phyloP scores from a whole-genome alignment of 2,888 invertebrate genomes.

The Platycheirus albimanus region DNA sequence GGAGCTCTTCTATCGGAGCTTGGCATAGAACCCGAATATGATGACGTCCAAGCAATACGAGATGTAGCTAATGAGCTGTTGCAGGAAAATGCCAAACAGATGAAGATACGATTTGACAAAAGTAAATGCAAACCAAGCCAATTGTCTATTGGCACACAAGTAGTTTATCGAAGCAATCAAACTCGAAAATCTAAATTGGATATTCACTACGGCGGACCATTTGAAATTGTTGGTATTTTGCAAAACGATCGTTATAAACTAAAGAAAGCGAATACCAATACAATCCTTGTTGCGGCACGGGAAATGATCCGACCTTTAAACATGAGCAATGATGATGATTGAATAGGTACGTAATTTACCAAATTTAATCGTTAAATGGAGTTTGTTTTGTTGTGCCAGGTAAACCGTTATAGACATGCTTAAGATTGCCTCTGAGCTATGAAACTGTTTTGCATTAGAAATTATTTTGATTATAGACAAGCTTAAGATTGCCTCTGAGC shows the following conservation, averaged over 20 bases:
- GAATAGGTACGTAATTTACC: background rate
- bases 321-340: background rate
- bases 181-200: too few species aligned
- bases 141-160: too few species aligned
- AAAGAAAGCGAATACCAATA: background rate
- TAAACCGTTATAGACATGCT: constrained; percentile 1
- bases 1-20: too few species aligned
- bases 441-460: background rate
- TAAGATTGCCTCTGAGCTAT: background rate
- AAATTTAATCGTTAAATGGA: background rate
- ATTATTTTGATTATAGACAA: constrained; percentile 7
- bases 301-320: too few species aligned
- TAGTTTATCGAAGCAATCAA: too few species aligned
- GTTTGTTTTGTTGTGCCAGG: background rate
- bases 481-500: constrained; percentile 1
- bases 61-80: too few species aligned
- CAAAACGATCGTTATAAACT: too few species aligned
- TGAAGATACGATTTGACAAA: too few species aligned
- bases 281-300: constrained; percentile 2
- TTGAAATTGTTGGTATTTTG: too few species aligned
- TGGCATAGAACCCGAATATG: background rate
- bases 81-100: too few species aligned
- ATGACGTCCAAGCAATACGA: background rate
- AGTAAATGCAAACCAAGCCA: too few species aligned
- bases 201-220: too few species aligned